Base-by-base conservation (phyloP, 92 coral and sea anemone species). In the Parazoanthus darwini region DNA sequence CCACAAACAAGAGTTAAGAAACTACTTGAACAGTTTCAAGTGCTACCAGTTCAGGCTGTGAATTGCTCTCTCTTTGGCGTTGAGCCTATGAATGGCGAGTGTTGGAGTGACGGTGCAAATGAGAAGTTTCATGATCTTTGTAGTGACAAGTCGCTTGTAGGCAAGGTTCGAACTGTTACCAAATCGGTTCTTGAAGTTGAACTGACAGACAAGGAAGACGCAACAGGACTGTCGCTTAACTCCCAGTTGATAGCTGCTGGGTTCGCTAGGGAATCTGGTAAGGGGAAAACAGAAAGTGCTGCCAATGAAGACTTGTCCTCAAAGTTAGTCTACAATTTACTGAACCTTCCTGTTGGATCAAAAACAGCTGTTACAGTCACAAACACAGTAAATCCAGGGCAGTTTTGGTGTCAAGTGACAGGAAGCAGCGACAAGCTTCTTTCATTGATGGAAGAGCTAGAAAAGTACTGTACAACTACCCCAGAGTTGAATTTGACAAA, bases 31-130 rank as follows among this genome's bases (percentile, higher is more conserved):
- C 90, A 95, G 82, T 95, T 93, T 79, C 91, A 85, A 18, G 76
- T 26, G 10, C 87, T 95, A 18, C 98, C 98, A 16, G 91, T 86
- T 77, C 98, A 93, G 86, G 93, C 96, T 25, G 70, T 95, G 51
- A 87, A 85, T 35, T 88, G 96, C 79, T 18, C 88, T 23, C 90
- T 95, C 8, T 29, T 65, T 36, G 93, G 92, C 48, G 93, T 93
- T 35, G 82, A 73, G 38, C 88, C 91, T 39, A 86, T 80, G n/a
- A 80, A 88, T 82, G 92, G 78, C 6, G 39, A 74, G 3, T 71
- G 88, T 59, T 92, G 94, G 94, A 86, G 86, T 44, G 80, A 75
- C 13, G 78, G 86, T 48, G 88, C 90, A 36, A 80, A 89, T 38
- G 74, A 29, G 81, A 56, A 82, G 43, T 92, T 92, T 76, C 89